Conservation (phyloP, 2,113 vertebrate genomes). For the Girardinichthys multiradiatus region DNA sequence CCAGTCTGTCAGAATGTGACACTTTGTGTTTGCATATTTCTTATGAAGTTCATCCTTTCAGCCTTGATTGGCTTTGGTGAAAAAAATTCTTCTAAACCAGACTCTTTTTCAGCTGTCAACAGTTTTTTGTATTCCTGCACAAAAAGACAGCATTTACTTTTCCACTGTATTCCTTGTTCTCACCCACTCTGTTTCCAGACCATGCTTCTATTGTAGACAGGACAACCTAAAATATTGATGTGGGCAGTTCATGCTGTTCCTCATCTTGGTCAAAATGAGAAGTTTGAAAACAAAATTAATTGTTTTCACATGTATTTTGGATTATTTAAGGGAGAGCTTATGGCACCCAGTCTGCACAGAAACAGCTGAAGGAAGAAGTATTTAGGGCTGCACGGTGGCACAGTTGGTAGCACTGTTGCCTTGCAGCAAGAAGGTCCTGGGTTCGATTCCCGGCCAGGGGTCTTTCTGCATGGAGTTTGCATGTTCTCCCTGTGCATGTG, state of each 20-base stretch:
- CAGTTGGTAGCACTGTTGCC: too few species aligned
- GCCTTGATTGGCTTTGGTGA: background rate
- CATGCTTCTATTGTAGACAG: background rate
- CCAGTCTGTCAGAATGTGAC: background rate
- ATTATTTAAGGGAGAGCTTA: background rate
- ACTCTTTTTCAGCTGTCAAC: background rate
- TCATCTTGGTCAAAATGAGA: background rate
- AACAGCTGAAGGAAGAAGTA: background rate
- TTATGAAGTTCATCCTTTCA: background rate
- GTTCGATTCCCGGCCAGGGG: too few species aligned
- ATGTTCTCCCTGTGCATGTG: too few species aligned
- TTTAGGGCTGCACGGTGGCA: too few species aligned
- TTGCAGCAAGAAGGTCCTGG: too few species aligned
- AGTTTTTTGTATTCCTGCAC: background rate
- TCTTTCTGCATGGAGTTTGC: too few species aligned
- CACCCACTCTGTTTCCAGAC: background rate
- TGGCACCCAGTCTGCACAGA: too few species aligned
- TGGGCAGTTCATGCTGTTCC: background rate
- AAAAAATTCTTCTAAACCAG: background rate
- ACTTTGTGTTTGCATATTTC: background rate
- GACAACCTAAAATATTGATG: constrained; percentile 7
- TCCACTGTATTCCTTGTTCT: background rate
- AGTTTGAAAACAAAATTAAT: background rate
- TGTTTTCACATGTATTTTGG: constrained; percentile 2
- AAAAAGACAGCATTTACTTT: background rate